phyloP scores from a whole-genome alignment of 1,140 invertebrate species.

The Cecropterus lyciades region DNA sequence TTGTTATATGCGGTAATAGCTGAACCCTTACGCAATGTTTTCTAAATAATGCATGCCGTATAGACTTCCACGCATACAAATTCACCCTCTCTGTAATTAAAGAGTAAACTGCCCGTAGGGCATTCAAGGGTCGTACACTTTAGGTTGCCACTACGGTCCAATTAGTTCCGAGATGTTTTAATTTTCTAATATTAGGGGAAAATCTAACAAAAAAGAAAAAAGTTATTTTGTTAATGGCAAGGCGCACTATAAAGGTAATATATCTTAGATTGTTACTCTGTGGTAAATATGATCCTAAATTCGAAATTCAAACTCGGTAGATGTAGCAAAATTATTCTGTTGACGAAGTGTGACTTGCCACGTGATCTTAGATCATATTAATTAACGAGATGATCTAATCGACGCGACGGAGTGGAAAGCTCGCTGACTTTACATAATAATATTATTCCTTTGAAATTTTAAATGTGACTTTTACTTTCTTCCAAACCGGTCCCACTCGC shows the following conservation, averaged over 20 bases:
- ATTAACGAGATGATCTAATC: slow-evolving; percentile 29
- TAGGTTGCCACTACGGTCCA: background rate
- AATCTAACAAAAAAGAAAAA: no score
- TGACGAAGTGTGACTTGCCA: slow-evolving; percentile 14
- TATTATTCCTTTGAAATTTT: slow-evolving; percentile 31
- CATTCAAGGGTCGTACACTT: background rate
- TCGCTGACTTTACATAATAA: slow-evolving; percentile 19
- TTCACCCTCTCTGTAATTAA: background rate
- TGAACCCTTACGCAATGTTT: no score
- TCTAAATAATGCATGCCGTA: no score
- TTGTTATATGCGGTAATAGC: background rate
- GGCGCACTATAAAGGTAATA: no score
- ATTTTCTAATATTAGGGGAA: no score
- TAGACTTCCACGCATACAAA: background rate
- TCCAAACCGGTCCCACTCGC: slow-evolving; percentile 37
- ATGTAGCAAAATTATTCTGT: background rate
- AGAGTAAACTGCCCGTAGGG: background rate
- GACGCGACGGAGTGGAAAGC: slow-evolving; percentile 12
- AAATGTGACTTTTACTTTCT: slow-evolving; percentile 43
- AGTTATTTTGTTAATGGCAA: no score
- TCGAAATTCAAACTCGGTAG: no score
- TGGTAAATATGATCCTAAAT: no score
- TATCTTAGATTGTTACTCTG: no score
- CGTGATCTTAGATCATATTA: slow-evolving; percentile 33
- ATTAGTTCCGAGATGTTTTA: background rate